Base-by-base conservation (phyloP, 2,113 vertebrate species). In the Melanerpes aurifrons region DNA sequence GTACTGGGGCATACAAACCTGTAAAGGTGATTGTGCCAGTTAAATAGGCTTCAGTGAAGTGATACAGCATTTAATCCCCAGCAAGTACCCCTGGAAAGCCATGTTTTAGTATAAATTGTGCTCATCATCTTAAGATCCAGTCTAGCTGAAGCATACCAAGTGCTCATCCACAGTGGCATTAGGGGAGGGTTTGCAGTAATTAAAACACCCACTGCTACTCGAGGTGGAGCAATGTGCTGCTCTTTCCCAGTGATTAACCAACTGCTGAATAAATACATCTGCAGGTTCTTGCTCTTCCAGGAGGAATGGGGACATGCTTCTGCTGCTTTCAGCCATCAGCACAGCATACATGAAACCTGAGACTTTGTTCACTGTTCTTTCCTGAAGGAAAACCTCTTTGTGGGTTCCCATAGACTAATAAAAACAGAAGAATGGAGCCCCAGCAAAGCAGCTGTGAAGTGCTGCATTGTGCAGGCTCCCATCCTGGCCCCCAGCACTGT, bases 91-190 rank as follows among this genome's bases (percentile, higher is more conserved):
- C 57, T 5, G 3, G 50, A 56, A 29, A 64, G 59, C 68, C 1
- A 0, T 3, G 40, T 9, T 45, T 45, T 48, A 50, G 8, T 40
- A 13, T 1, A 56, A 48, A 17, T 8, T 22, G 14, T 47, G n/a
- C 43, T 54, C 47, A 29, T 9, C 12, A 14, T 12, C 37, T 28
- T 7, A 14, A 53, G 32, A 19, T 15, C n/a, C 15, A 4, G 18
- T 10, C 37, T 16, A 15, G 40, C n/a, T 68, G 13, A 45, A 84
- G 67, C 28, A 1, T 25, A 1, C 45, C 1, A 47, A 32, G 70
- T 5, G 64, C 3, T 50, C 17, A 13, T 9, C 59, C 5, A 0
- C 15, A 31, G 5, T 19, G 61, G 10, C 4, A 0, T 8, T 59
- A 20, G 43, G 40, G 1, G 24, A 53, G 57, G 11, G 80, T 59